phyloP scores from a whole-genome alignment of 2,113 vertebrate genomes.

The Reinhardtius hippoglossoides region DNA sequence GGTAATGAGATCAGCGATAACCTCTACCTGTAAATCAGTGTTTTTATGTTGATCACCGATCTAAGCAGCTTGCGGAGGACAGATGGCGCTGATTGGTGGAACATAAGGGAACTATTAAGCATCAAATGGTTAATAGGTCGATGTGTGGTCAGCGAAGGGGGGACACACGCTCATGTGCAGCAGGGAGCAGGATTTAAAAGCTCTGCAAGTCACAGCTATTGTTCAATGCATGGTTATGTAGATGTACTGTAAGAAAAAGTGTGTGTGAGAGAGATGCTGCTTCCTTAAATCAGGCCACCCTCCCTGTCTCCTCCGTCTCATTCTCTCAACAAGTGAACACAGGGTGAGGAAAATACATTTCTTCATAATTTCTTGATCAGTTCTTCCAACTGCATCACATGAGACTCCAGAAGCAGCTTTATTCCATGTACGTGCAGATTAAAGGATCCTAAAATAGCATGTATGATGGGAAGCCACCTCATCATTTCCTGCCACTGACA shows the following conservation, averaged over 20 bases:
- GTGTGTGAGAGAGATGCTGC: constrained; percentile 15
- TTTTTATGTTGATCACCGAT: constrained; percentile 43
- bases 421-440: constrained; percentile 39
- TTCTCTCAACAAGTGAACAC: constrained; percentile 50
- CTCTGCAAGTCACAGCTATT: constrained; percentile 32
- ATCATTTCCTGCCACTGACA: constrained; percentile 31
- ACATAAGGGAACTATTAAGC: constrained; percentile 61
- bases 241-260: constrained; percentile 17
- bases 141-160: constrained; percentile 53
- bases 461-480: constrained; percentile 50
- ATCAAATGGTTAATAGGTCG: constrained; percentile 58
- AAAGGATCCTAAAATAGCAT: constrained; percentile 53
- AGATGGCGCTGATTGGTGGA: constrained; percentile 57
- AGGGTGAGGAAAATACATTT: background rate
- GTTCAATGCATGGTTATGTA: constrained; percentile 32
- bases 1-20: constrained; percentile 38
- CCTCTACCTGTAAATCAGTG: constrained; percentile 44
- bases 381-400: background rate
- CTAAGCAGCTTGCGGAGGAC: constrained; percentile 34
- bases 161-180: background rate
- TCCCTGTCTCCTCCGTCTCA: constrained; percentile 23
- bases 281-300: constrained; percentile 44
- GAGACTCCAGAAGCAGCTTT: constrained; percentile 24
- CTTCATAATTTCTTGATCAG: constrained; percentile 8
- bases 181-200: constrained; percentile 15